These are phyloP conservation scores for Cordilura impudica DNA, from an alignment of 2,888 invertebrate species.

Conservation along the genomic window DNA sequence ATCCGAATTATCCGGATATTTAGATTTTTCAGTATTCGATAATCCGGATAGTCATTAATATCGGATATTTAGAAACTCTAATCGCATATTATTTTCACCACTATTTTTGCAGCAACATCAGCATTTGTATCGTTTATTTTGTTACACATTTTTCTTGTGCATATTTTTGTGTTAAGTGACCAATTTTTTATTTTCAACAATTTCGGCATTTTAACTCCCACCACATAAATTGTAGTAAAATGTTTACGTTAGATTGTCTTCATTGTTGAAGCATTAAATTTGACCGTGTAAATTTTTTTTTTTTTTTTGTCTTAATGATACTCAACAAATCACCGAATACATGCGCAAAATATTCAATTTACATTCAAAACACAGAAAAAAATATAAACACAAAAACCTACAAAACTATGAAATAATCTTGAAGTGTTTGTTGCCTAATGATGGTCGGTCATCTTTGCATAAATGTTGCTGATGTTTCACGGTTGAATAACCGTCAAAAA, in stretches of 20 bases:
- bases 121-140: neutral
- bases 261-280: constrained; percentile 18
- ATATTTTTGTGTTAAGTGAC: neutral
- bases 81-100: too few relatives aligned
- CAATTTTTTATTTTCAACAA: neutral
- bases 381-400: too few relatives aligned
- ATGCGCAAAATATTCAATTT: constrained; percentile 21
- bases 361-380: neutral
- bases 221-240: neutral
- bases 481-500: neutral
- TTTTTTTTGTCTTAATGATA: neutral
- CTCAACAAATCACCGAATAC: neutral
- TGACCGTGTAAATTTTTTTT: constrained; percentile 22
- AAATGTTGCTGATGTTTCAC: neutral
- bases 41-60: too few relatives aligned
- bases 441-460: neutral
- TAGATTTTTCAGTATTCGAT: too few relatives aligned
- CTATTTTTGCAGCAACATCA: neutral
- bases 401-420: neutral
- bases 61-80: too few relatives aligned
- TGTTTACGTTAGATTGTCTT: too few relatives aligned
- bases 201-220: constrained; percentile 10
- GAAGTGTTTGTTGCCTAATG: neutral
- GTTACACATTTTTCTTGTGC: constrained; percentile 37
- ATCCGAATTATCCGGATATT: too few relatives aligned